A percentile compares a stretch with the other conserved stretches of the same genome.
These are phyloP conservation scores for Palythoa caribaeorum DNA, from an alignment of 92 coral and sea anemone genomes.

Conservation along the genomic window DNA sequence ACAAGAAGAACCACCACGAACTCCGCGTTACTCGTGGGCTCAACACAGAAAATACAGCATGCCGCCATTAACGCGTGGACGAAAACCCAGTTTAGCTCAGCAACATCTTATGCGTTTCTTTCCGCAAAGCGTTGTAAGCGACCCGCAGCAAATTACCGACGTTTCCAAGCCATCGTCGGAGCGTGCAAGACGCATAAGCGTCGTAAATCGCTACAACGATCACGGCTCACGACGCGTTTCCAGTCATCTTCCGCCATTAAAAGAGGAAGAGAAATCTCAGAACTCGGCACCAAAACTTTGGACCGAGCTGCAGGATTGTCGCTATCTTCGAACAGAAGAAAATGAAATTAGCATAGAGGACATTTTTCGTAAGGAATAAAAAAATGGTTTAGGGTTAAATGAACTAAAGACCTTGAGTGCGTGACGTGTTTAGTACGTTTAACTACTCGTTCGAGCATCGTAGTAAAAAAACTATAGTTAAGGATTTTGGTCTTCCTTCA, in stretches of 20 bases:
- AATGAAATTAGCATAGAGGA: slow-evolving; percentile 75
- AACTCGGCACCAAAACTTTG: slow-evolving; percentile 45
- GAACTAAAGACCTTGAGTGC: neutral
- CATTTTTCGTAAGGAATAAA: slow-evolving; percentile 70
- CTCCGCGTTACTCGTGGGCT: neutral
- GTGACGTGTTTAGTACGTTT: neutral
- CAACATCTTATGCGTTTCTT: slow-evolving; percentile 36
- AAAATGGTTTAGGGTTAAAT: neutral
- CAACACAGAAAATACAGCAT: slow-evolving; percentile 15
- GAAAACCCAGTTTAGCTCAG: slow-evolving; percentile 22
- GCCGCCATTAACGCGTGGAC: neutral
- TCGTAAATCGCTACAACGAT: slow-evolving; percentile 2
- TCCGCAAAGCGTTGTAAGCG: neutral
- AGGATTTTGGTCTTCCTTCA: too few relatives aligned
- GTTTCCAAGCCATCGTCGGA: neutral
- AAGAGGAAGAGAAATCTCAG: slow-evolving; percentile 53
- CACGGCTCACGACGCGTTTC: slow-evolving; percentile 6
- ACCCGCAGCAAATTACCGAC: neutral
- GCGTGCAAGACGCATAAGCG: slow-evolving; percentile 15
- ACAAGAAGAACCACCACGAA: slow-evolving; percentile 34
- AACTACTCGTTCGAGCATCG: neutral
- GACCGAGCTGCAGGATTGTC: slow-evolving; percentile 73
- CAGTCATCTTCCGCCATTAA: slow-evolving; percentile 69
- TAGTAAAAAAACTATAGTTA: too few relatives aligned
- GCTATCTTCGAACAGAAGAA: slow-evolving; percentile 76